Conservation (phyloP, 2,797 vertebrate species). For the Dendrocincla fuliginosa region DNA sequence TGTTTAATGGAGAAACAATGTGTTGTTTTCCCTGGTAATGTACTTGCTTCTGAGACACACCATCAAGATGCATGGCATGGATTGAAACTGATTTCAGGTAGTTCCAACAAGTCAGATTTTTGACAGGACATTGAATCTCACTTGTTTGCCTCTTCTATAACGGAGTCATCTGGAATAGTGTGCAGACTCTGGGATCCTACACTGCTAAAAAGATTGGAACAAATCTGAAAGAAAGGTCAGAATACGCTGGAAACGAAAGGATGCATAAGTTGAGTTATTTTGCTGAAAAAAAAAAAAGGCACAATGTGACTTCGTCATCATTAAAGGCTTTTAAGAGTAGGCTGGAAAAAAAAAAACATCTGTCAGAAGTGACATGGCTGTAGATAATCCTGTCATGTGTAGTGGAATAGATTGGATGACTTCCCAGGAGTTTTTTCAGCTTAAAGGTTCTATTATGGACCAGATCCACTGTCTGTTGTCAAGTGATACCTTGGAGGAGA, state of each 20-base stretch:
- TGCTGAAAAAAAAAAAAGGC: conserved; percentile 1
- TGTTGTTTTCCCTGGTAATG: not conserved
- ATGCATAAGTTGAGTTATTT: not conserved
- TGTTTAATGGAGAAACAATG: not conserved
- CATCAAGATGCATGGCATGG: not conserved
- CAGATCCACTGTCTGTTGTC: not conserved
- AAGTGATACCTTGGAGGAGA: not conserved
- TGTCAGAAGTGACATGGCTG: conserved; percentile 22
- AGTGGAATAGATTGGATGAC: not conserved
- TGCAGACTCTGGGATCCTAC: not conserved
- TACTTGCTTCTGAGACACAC: not conserved
- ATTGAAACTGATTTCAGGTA: not conserved
- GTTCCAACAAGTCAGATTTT: not conserved
- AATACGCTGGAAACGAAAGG: not conserved
- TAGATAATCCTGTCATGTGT: conserved; percentile 12
- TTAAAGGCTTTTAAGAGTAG: conserved; percentile 38
- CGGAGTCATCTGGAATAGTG: not conserved
- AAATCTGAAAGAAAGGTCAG: not conserved
- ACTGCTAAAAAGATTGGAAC: not conserved
- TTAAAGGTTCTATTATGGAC: not conserved
- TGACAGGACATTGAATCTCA: not conserved
- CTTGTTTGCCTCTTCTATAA: not conserved
- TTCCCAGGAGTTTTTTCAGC: conserved; percentile 32
- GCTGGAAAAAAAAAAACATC: not conserved
- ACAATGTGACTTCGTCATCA: not conserved